Evolutionary conservation across 2,888 invertebrate species (phyloP), one percentile per base, ranked within the genome.

Genomic region (Theristus sp.): DNA sequence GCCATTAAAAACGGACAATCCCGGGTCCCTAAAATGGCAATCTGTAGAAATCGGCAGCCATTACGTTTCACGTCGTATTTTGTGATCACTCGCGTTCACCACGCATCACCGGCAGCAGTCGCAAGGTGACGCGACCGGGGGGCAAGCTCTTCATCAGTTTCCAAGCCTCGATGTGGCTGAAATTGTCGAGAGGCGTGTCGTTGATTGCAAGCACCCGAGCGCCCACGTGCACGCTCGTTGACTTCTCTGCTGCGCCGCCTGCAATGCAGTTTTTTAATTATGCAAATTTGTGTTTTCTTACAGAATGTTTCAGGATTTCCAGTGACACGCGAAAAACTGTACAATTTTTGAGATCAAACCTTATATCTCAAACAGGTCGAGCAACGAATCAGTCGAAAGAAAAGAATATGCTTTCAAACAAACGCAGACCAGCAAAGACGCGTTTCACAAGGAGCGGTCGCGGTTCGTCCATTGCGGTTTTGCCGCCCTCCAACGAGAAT

Each of bases 81-180:
- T n/a, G n/a, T n/a, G n/a, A n/a, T n/a, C n/a, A n/a, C n/a, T n/a
- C n/a, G n/a, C n/a, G n/a, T n/a, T n/a, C n/a, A n/a, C n/a, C n/a
- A n/a, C n/a, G 3, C 3, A 49, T 49, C 26, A 54, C 54, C 28
- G 54, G 54, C 27, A 54, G 54, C 28, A 54, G 27, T 17, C 10
- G 13, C 27, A 54, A 3, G 3, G 46, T 22, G 2, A 47, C 47
- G 10, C n/a, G 58, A 2, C 28, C 27, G 17, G 17, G 10, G 2
- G 57, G 57, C 38, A 57, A 27, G 10, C n/a, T 26, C 24, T 25
- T 91, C 79, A 93, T 84, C 63, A 86, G 82, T 67, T 86, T 86
- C 91, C 91, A 91, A 60, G 89, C 90, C 77, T 90, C 89, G 67
- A 89, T 88, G 70, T 90, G 83, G n/a, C 89, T 85, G 81, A 88